These are phyloP conservation scores for Napeogenes sylphis DNA, from an alignment of 2,888 invertebrate genomes.

Conservation along the genomic window DNA sequence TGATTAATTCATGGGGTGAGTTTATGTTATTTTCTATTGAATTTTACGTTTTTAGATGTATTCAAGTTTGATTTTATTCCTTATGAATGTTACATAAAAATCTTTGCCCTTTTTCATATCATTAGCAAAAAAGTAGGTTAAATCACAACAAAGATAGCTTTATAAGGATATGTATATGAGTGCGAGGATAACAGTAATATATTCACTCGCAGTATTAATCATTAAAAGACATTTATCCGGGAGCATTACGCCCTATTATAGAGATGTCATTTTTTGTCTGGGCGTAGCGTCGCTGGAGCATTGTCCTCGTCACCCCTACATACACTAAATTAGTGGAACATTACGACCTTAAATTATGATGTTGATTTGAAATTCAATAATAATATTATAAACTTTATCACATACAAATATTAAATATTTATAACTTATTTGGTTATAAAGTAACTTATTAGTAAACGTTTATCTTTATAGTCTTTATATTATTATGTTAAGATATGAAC, in stretches of 20 bases:
- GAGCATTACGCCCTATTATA: conserved; percentile 43
- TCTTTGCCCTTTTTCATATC: too few relatives aligned
- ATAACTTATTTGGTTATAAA: not conserved
- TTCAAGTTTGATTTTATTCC: not conserved
- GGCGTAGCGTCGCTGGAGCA: conserved; percentile 26
- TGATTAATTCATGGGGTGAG: conserved; percentile 35
- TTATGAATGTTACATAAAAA: too few relatives aligned
- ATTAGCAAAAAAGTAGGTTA: too few relatives aligned
- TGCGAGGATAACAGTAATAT: not conserved
- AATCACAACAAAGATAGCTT: too few relatives aligned
- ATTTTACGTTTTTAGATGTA: not conserved
- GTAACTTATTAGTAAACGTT: too few relatives aligned
- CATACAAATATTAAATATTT: not conserved
- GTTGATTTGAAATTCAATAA: conserved; percentile 16
- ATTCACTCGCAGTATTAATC: conserved; percentile 31
- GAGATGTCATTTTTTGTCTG: conserved; percentile 57
- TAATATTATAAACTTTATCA: conserved; percentile 11
- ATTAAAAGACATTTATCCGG: conserved; percentile 40
- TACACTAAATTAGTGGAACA: conserved; percentile 52
- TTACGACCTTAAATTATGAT: conserved; percentile 54
- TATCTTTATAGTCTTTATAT: too few relatives aligned
- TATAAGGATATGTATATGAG: too few relatives aligned
- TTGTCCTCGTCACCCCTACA: conserved; percentile 36
- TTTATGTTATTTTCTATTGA: not conserved
- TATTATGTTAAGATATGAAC: too few relatives aligned